These are phyloP conservation scores for Solenodon paradoxus DNA, from an alignment of 2,113 vertebrate genomes.

Conservation along the genomic window DNA sequence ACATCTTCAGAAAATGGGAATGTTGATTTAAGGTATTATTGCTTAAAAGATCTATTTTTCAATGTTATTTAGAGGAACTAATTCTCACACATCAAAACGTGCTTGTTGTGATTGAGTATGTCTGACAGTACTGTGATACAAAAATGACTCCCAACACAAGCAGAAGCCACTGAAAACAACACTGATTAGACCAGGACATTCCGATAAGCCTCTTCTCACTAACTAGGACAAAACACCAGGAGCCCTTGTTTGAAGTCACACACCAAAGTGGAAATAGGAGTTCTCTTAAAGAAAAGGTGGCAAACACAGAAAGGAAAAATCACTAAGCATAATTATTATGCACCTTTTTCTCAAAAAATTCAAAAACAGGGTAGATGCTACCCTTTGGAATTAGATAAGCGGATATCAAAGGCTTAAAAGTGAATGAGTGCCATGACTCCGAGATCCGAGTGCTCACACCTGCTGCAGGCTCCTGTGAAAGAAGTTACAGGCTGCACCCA, in stretches of 20 bases:
- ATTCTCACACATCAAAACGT: background rate
- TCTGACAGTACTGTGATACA: background rate
- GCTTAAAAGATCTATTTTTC: background rate
- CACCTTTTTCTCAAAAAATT: background rate
- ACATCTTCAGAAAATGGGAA: conserved; percentile 14
- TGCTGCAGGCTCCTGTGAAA: background rate
- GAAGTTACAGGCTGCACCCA: background rate
- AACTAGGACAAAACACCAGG: background rate
- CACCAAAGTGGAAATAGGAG: background rate
- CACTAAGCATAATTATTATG: background rate
- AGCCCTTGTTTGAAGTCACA: background rate
- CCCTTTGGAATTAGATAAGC: background rate
- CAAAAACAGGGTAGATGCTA: background rate
- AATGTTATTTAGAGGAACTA: background rate
- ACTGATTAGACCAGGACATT: background rate
- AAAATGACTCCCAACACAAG: background rate
- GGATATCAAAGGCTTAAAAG: background rate
- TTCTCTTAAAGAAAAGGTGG: background rate
- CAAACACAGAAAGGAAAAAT: background rate
- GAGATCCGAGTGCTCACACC: background rate
- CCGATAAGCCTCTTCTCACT: background rate
- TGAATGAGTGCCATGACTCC: no score
- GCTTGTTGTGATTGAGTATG: background rate
- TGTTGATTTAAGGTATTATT: background rate
- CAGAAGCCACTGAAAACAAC: background rate